Base-by-base conservation (phyloP, 2,888 invertebrate species). In the Molorchus minor region DNA sequence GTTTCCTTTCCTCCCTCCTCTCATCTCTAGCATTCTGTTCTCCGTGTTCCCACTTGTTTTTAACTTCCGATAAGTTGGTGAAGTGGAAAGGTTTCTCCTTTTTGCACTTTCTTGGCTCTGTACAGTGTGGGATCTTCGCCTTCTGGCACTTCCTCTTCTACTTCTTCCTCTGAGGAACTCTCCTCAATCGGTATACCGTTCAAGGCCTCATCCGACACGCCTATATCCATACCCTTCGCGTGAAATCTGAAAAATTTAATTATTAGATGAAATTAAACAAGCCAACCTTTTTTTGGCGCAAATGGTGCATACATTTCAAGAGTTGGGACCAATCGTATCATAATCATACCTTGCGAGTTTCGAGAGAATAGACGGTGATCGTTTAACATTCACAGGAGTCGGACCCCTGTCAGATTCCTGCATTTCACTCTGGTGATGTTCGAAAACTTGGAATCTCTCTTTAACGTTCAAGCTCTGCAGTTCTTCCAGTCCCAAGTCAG, bases 371-470 rank as follows among this genome's bases (percentile, higher is more conserved):
- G 92, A 90, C 20, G 89, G 85, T 65, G 91, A 92, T 64, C 87
- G 82, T 71, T 87, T 88, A 16, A 88, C 86, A 51, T 82, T 83
- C 56, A 86, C 81, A 36, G 84, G 83, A 10, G 68, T 64, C 17
- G 82, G 81, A 15, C 83, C 82, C 66, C 81, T 78, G 64, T 84
- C 84, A 62, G 82, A 77, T 65, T 85, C 84, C 38, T 81, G 82
- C 36, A 77, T 79, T 75, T 74, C 73, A 5, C 71, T 70, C 67
- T 85, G 85, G 64, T 77, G 74, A 63, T 85, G 84, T 80, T 94
- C 93, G 80, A 94, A 94, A 68, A 93, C 89, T 79, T 93, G 88
- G 83, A 93, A 94, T 61, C 92, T 86, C 21, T 92, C 89, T 80
- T 92, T 92, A 8, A 94, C 92, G 79, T 94, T 93, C 65, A 94